Conservation (phyloP, 2,113 vertebrate genomes). For the Baryphthengus martii region DNA sequence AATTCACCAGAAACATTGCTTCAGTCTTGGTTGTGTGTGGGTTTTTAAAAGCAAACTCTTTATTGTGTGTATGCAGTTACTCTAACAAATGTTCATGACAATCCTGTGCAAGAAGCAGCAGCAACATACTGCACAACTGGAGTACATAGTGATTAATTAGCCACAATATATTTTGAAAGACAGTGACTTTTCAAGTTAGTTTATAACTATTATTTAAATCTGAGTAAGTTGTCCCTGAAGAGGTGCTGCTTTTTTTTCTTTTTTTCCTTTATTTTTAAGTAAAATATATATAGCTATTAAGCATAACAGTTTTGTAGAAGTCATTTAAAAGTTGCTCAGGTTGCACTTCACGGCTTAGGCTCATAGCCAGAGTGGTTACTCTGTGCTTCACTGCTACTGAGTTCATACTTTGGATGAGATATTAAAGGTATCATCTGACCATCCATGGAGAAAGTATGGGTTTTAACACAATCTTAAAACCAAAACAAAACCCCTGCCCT, state of each 20-base stretch:
- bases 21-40: not conserved
- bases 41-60: not conserved
- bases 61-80: not conserved
- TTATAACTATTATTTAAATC: not conserved
- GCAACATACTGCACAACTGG: not conserved
- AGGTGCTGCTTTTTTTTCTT: not conserved
- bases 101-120: not conserved
- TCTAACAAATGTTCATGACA: not conserved
- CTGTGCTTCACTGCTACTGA: not conserved
- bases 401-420: not conserved
- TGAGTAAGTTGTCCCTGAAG: not conserved
- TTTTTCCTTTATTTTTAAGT: not conserved
- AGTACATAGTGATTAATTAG: not conserved
- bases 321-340: not conserved
- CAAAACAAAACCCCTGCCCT: fast-evolving
- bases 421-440: not conserved
- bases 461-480: not conserved
- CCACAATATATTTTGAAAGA: not conserved
- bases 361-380: not conserved
- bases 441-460: not conserved
- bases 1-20: not conserved
- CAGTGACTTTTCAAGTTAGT: not conserved
- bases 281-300: not conserved
- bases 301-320: not conserved
- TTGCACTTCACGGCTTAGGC: not conserved